Evolutionary conservation across 2,888 invertebrate species (phyloP), one percentile per base, ranked within the genome.

Genomic region (Strigamia transsilvanica): DNA sequence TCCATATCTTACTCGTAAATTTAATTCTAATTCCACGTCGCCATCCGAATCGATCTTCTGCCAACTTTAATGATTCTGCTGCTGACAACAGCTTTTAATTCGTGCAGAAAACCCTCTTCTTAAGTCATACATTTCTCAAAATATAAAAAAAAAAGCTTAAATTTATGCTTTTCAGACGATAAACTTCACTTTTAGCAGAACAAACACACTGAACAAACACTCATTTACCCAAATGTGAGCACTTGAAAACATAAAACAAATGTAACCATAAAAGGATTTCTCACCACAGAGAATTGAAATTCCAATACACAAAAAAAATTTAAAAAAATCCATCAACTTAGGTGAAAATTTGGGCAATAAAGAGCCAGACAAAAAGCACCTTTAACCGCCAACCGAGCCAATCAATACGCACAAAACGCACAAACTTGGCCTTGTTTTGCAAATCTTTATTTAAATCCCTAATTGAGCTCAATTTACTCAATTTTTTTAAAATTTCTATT

Each of bases 1-100:
- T n/a, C n/a, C n/a, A n/a, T n/a, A 46, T 10, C 12, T 15, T 46
- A 46, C 46, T 46, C 4, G 2, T 46, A 12, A 12, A 46, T 51
- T 51, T 51, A 4, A n/a, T 18, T 51, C 51, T 51, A n/a, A n/a
- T 51, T 51, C 51, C 18, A 15, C n/a, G 51, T n/a, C 51, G 51
- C 15, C 46, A 46, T 46, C 13, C 12, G 46, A 12, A 51, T 51
- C 51, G 51, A 51, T 51, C 51, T 51, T 18, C 51, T 51, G 51
- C n/a, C 51, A n/a, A 51, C n/a, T 51, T 51, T 51, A 51, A 51
- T 51, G 51, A 51, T 51, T 51, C 51, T 51, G 51, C 51, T n/a
- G 51, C 51, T 51, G 51, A 51, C 51, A 51, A 51, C 51, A 51
- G 51, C 51, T 51, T 51, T 51, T 51, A 51, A 51, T 51, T 51